Evolutionary conservation across 1,140 invertebrate species (phyloP), one percentile per base, ranked within the genome.

Genomic region (Linepithema humile): DNA sequence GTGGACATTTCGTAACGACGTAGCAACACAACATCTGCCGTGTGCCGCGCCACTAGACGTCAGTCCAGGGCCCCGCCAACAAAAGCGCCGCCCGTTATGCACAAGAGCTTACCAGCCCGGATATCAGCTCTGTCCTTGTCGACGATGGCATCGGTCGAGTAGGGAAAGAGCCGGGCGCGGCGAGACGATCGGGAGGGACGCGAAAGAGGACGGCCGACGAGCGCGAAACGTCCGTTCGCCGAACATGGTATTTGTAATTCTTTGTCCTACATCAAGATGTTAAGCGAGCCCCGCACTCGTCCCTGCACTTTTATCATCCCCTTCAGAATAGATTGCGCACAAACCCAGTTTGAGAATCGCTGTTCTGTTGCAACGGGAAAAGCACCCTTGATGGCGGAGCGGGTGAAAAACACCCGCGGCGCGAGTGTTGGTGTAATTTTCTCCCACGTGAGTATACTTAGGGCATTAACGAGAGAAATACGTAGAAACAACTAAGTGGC

Each of bases 1-100:
- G 88, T 69, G 89, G 89, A 92, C 91, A 92, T 93, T 93, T 92
- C 88, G 91, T 90, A 91, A 90, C 90, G 90, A 91, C 90, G 88
- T 90, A 80, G 85, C 89, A 82, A 93, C 90, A 89, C 84, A 93
- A 91, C 92, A 92, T 92, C 89, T 92, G 89, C 87, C 89, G 87
- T 89, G 32, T 90, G 91, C 87, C 88, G 70, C 67, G 75, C 87
- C 89, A 91, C 91, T 93, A 91, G 86, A 92, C 83, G 91, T 92
- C 90, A 89, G 77, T 67, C 59, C 82, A 60, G 65, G 12, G 15
- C 40, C n/a, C 48, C 32, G 70, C 85, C 60, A 65, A 83, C 91
- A 89, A 91, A 92, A 73, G 78, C 70, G 88, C 86, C 75, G 84
- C 38, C 67, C 84, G 83, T 90, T 91, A 89, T 86, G 67, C 64